Conservation (phyloP, 2,113 vertebrate genomes). For the Siniperca chuatsi region DNA sequence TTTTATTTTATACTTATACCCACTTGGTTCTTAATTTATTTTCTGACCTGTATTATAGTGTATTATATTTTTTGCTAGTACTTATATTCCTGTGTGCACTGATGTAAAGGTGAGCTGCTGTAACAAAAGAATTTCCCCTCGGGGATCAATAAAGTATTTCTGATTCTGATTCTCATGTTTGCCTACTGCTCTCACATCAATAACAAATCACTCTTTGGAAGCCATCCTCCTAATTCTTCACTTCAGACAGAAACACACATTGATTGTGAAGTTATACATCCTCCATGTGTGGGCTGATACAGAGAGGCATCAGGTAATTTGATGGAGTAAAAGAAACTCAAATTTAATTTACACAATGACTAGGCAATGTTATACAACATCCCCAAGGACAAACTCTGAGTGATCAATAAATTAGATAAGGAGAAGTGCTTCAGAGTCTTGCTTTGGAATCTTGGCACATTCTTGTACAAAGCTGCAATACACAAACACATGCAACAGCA, state of each 20-base stretch:
- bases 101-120: too few species aligned
- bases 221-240: too few species aligned
- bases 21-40: too few species aligned
- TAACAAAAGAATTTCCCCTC: too few species aligned
- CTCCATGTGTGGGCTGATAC: constrained; percentile 40
- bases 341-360: constrained; percentile 73
- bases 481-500: constrained; percentile 10
- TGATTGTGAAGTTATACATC: constrained; percentile 32
- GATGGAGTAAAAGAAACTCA: constrained; percentile 57
- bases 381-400: constrained; percentile 76
- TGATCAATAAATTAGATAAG: constrained; percentile 69
- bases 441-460: constrained; percentile 32
- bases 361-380: constrained; percentile 46
- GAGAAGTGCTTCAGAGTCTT: constrained; percentile 29
- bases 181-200: too few species aligned
- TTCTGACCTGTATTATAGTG: too few species aligned
- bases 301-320: constrained; percentile 56
- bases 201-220: too few species aligned
- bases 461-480: constrained; percentile 17
- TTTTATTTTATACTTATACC: too few species aligned
- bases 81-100: too few species aligned
- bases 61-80: too few species aligned
- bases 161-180: too few species aligned
- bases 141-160: too few species aligned
- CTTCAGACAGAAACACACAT: constrained; percentile 10